Conservation (phyloP, 2,888 invertebrate species). For the Hypselothyrea guttata region DNA sequence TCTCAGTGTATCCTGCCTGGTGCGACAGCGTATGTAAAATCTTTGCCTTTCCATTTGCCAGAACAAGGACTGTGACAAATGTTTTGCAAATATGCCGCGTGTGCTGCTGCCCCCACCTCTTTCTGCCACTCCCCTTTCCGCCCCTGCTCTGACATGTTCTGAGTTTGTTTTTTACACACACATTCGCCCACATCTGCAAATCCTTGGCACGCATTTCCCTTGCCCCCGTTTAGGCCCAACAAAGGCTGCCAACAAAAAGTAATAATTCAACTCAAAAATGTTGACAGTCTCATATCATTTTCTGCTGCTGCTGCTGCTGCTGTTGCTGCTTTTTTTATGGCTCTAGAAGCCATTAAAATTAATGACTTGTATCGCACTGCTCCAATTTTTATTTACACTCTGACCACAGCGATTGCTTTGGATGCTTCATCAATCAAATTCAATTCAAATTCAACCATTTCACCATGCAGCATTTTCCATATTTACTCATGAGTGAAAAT, state of each 20-base stretch:
- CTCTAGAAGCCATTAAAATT: conserved; percentile 46
- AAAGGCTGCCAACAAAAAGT: conserved; percentile 67
- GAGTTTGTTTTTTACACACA: conserved; percentile 25
- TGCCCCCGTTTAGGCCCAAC: conserved; percentile 39
- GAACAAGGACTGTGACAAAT: conserved; percentile 63
- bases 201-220: conserved; percentile 42
- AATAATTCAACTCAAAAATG: conserved; percentile 62
- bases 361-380: conserved; percentile 40
- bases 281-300: conserved; percentile 33
- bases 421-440: conserved; percentile 60
- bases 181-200: conserved; percentile 36
- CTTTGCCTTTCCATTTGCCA: conserved; percentile 57
- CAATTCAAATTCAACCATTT: conserved; percentile 37
- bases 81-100: conserved; percentile 64
- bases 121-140: conserved; percentile 4
- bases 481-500: conserved; percentile 26
- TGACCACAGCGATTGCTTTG: conserved; percentile 42
- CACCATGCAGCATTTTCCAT: conserved; percentile 46
- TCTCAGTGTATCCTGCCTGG: too few relatives aligned
- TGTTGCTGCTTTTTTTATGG: background rate
- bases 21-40: conserved; percentile 38
- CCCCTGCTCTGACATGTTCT: conserved; percentile 9
- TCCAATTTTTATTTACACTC: background rate
- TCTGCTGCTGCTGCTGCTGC: background rate
- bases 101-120: conserved; percentile 47